Percentiles rank a stretch among this genome's conserved stretches.
Conservation (phyloP, 2,888 invertebrate genomes). For the Mythimna albipuncta region DNA sequence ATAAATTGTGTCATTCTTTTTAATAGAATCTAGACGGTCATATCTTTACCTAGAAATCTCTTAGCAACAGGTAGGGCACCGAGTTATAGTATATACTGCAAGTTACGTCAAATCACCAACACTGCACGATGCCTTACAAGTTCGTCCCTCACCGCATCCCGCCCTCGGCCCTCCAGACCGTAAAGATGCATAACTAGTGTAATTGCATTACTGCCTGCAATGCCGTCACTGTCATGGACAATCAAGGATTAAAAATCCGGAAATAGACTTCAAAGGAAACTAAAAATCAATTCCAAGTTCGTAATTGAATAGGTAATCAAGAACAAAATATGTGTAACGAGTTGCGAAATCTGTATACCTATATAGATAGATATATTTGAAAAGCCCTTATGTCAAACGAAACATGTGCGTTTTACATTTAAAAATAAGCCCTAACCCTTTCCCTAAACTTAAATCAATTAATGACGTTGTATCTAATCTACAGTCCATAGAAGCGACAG, state of each 20-base stretch:
- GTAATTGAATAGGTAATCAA: constrained; percentile 16
- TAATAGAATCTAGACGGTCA: not conserved
- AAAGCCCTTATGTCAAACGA: constrained; percentile 21
- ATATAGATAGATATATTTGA: not conserved
- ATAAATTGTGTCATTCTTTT: not conserved
- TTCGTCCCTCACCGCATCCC: constrained; percentile 73
- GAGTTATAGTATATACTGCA: constrained; percentile 21
- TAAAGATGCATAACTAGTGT: constrained; percentile 74
- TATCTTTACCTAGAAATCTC: constrained; percentile 42
- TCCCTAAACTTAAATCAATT: constrained; percentile 83
- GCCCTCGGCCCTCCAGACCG: constrained; percentile 69
- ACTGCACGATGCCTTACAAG: constrained; percentile 77
- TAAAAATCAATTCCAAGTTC: constrained; percentile 33
- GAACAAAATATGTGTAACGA: not conserved
- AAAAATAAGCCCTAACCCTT: constrained; percentile 81
- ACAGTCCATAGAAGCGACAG: constrained; percentile 83
- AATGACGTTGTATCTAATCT: constrained; percentile 88
- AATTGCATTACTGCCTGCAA: constrained; percentile 82
- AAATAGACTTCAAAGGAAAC: constrained; percentile 43
- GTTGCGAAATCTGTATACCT: not conserved
- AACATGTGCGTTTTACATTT: constrained; percentile 76
- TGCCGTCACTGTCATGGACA: constrained; percentile 68
- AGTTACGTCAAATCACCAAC: constrained; percentile 63
- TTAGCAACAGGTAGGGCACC: constrained; percentile 55
- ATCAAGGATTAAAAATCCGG: constrained; percentile 60